phyloP scores from a whole-genome alignment of 2,113 vertebrate genomes.

The Oreochromis niloticus region DNA sequence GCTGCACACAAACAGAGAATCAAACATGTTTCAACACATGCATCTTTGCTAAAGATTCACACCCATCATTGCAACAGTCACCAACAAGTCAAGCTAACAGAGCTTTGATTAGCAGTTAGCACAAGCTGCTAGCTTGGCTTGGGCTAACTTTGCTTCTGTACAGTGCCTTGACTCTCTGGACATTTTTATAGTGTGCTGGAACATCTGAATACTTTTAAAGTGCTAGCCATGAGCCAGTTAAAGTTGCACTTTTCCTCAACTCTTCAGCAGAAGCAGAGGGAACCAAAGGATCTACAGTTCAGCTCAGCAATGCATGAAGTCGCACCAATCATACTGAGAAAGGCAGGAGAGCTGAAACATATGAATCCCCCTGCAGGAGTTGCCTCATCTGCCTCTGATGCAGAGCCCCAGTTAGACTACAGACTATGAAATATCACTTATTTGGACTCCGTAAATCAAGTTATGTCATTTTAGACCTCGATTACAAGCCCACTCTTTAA shows the following conservation, averaged over 20 bases:
- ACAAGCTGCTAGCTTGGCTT: background rate
- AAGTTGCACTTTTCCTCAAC: no score
- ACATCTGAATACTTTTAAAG: no score
- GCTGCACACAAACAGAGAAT: slow-evolving; percentile 11
- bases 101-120: background rate
- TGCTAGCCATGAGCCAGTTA: no score
- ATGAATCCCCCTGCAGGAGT: background rate
- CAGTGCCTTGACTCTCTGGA: background rate
- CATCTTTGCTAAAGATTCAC: background rate
- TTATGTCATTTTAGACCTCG: background rate
- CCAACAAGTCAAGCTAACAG: background rate
- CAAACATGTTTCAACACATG: background rate
- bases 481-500: background rate
- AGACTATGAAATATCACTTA: background rate
- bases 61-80: no score
- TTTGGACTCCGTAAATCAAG: background rate
- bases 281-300: background rate
- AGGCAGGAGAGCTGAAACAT: no score
- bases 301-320: background rate
- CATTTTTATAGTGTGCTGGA: background rate
- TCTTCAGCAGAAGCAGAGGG: no score
- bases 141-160: background rate
- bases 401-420: background rate
- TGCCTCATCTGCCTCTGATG: background rate
- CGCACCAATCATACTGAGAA: background rate